Conservation (phyloP, 2,888 invertebrate genomes). For the Apotomis turbidana region DNA sequence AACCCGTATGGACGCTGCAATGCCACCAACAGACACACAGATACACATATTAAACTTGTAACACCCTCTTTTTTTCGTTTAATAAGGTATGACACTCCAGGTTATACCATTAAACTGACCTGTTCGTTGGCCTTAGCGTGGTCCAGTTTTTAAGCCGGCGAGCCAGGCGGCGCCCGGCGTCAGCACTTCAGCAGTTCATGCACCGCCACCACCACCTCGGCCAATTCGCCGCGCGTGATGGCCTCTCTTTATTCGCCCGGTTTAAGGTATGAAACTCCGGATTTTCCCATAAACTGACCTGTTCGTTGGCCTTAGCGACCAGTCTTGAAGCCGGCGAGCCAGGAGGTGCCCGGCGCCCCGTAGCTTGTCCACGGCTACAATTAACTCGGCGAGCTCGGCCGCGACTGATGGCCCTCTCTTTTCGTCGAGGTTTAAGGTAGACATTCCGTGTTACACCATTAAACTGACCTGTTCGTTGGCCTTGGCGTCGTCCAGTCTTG, state of each 20-base stretch:
- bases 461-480: conserved; percentile 89
- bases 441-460: too few species aligned
- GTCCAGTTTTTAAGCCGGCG: conserved; percentile 86
- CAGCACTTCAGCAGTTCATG: conserved; percentile 97
- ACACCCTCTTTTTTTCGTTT: conserved; percentile 82
- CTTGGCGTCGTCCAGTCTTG: conserved; percentile 90
- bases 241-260: conserved; percentile 83
- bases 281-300: conserved; percentile 69
- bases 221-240: conserved; percentile 95
- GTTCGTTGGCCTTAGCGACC: conserved; percentile 93
- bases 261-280: too few species aligned
- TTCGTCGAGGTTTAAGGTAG: too few species aligned
- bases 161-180: conserved; percentile 87
- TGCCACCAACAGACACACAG: too few species aligned
- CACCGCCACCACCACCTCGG: conserved; percentile 91
- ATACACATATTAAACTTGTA: too few species aligned
- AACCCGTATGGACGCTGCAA: too few species aligned
- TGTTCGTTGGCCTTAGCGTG: conserved; percentile 94
- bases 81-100: too few species aligned
- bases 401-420: conserved; percentile 91
- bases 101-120: conserved; percentile 58
- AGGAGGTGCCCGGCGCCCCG: conserved; percentile 89
- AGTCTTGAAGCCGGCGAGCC: conserved; percentile 84
- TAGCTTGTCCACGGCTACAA: conserved; percentile 95
- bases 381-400: conserved; percentile 93